These are phyloP conservation scores for Cariama cristata DNA, from an alignment of 2,113 vertebrate species.

Conservation along the genomic window DNA sequence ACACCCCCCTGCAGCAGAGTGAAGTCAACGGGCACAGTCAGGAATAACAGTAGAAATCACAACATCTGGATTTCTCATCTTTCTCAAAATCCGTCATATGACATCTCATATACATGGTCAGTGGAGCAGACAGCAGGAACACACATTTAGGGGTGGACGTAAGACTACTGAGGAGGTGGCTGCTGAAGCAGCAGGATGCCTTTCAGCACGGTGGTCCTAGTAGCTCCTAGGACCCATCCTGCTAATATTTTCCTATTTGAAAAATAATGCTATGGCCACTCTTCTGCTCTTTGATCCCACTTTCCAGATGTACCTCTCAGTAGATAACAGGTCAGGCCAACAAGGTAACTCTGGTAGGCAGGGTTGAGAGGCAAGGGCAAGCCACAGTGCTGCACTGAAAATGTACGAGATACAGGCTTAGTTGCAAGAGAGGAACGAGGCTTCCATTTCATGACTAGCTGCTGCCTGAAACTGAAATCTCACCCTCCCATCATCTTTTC, in stretches of 20 bases:
- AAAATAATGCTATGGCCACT: background rate
- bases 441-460: background rate
- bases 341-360: background rate
- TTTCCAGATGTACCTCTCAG: background rate
- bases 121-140: background rate
- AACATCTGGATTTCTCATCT: background rate
- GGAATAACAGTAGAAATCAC: background rate
- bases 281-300: background rate
- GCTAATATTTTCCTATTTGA: background rate
- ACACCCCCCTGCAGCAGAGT: accelerated
- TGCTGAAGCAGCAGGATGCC: background rate
- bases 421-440: background rate
- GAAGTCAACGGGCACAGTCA: background rate
- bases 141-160: background rate
- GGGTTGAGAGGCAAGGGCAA: background rate
- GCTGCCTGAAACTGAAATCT: background rate
- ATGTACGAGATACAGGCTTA: background rate
- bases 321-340: background rate
- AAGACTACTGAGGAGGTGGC: background rate
- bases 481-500: background rate
- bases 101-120: background rate
- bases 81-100: background rate
- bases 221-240: background rate
- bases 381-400: background rate
- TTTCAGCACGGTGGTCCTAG: background rate